Evolutionary conservation across 2,113 vertebrate species (phyloP).

Genomic region (Merops nubicus): DNA sequence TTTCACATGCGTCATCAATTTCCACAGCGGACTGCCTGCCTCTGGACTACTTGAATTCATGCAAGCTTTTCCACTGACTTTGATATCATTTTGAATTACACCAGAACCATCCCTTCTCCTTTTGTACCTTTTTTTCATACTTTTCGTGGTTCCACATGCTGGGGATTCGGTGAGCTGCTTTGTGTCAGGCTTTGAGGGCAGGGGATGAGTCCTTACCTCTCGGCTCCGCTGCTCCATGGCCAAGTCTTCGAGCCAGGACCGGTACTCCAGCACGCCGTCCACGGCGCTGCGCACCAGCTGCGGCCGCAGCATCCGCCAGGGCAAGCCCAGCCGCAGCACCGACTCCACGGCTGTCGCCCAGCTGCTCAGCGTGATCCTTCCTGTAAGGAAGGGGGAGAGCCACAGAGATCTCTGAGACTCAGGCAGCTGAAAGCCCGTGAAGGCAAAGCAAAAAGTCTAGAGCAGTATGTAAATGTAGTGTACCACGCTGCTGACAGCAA

Average conservation of each 20-base stretch:
- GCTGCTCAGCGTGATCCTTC: constrained; percentile 75
- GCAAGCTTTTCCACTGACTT: neutral
- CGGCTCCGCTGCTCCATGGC: constrained; percentile 65
- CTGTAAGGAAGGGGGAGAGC: constrained; percentile 14
- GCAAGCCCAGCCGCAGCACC: constrained; percentile 83
- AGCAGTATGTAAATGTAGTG: too few relatives aligned
- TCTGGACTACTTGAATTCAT: neutral
- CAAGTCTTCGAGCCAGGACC: constrained; percentile 73
- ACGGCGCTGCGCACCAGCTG: constrained; percentile 70
- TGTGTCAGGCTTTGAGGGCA: too few relatives aligned
- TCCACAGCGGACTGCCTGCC: neutral
- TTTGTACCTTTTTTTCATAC: rapidly evolving
- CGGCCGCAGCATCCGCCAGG: constrained; percentile 87
- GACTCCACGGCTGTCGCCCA: constrained; percentile 87
- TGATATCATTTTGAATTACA: neutral
- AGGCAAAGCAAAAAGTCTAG: neutral
- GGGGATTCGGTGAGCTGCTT: neutral
- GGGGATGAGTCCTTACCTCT: constrained; percentile 47
- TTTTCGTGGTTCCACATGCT: rapidly evolving
- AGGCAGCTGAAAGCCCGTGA: rapidly evolving
- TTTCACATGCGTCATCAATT: neutral
- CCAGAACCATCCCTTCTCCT: neutral
- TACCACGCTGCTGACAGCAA: neutral
- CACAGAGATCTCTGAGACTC: neutral
- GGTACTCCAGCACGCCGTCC: constrained; percentile 65